phyloP scores from a whole-genome alignment of 2,888 invertebrate genomes.

The Nomada lathburiana region DNA sequence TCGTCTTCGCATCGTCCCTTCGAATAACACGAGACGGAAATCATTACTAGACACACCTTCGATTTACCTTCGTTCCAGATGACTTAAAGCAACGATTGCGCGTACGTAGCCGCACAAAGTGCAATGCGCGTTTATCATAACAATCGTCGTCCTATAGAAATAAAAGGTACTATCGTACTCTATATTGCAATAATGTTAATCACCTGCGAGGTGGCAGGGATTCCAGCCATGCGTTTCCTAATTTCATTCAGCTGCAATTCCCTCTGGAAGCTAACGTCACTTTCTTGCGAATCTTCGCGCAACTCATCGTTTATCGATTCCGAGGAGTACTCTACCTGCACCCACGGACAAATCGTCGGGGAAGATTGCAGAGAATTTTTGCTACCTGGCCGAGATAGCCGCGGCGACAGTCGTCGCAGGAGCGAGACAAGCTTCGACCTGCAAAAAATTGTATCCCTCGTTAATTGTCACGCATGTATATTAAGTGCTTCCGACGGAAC shows the following conservation, averaged over 20 bases:
- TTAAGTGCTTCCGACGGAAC: background rate
- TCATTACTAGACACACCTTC: slow-evolving; percentile 64
- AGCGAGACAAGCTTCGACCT: slow-evolving; percentile 82
- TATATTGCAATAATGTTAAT: slow-evolving; percentile 32
- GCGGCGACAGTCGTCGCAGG: slow-evolving; percentile 79
- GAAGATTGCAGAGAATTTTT: slow-evolving; percentile 79
- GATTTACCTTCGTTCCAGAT: slow-evolving; percentile 60
- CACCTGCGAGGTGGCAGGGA: slow-evolving; percentile 75
- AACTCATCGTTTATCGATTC: slow-evolving; percentile 74
- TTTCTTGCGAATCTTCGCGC: slow-evolving; percentile 78
- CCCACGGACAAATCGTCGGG: slow-evolving; percentile 81
- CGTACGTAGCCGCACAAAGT: slow-evolving; percentile 23
- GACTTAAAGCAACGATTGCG: slow-evolving; percentile 41
- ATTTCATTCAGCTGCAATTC: slow-evolving; percentile 81
- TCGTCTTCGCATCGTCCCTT: slow-evolving; percentile 33
- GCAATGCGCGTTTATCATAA: background rate
- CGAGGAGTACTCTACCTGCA: slow-evolving; percentile 81
- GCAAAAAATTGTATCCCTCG: background rate
- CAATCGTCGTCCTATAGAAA: background rate
- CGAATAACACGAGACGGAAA: slow-evolving; percentile 49
- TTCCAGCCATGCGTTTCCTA: slow-evolving; percentile 78
- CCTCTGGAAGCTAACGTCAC: slow-evolving; percentile 79
- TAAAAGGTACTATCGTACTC: background rate
- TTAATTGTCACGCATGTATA: background rate
- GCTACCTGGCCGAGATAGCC: slow-evolving; percentile 78